Base-by-base conservation (phyloP, 2,797 vertebrate genomes). In the Gadopsis marmoratus region DNA sequence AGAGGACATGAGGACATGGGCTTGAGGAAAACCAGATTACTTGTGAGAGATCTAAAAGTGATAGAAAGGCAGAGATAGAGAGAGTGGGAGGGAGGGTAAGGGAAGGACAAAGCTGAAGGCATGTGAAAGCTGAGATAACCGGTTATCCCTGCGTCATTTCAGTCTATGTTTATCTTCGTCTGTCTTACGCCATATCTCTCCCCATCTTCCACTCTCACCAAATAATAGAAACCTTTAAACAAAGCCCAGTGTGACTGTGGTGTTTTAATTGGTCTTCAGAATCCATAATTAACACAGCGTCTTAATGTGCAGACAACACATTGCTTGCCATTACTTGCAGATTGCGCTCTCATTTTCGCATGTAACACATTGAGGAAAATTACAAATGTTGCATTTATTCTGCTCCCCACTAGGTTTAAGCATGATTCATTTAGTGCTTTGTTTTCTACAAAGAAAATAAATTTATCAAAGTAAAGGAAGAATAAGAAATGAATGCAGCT, bases 231-330 rank as follows among this genome's bases (percentile, higher is more conserved):
- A 90, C 85, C 87, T 87, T 91, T 85, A 94, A 95, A 93, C 87
- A 89, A 92, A 91, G 91, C 89, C 84, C 77, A 54, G 77, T 79
- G 87, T 91, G 89, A 88, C 88, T 88, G 86, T 72, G 82, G 81
- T 86, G 90, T 95, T 94, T 95, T 93, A 95, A 94, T 94, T 91
- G 90, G n/a, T n/a, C n/a, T n/a, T n/a, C n/a, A n/a, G n/a, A 86
- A 93, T 93, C 90, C 79, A 84, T 94, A 94, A 95, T 95, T 93
- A 95, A 93, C 89, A 85, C 76, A 66, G 70, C 53, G 79, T 71
- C 74, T 81, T 70, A 82, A 88, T 47, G 66, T 88, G 88, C 80
- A 89, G 84, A 79, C 80, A 79, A 84, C 86, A 86, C 78, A 86
- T 83, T 62, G 78, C 70, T 87, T 84, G 88, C 81, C 79, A 82